Percentiles rank a stretch among this genome's conserved stretches.
Evolutionary conservation across 2,888 invertebrate genomes (phyloP).

Genomic region (Eurytoma adleriae): DNA sequence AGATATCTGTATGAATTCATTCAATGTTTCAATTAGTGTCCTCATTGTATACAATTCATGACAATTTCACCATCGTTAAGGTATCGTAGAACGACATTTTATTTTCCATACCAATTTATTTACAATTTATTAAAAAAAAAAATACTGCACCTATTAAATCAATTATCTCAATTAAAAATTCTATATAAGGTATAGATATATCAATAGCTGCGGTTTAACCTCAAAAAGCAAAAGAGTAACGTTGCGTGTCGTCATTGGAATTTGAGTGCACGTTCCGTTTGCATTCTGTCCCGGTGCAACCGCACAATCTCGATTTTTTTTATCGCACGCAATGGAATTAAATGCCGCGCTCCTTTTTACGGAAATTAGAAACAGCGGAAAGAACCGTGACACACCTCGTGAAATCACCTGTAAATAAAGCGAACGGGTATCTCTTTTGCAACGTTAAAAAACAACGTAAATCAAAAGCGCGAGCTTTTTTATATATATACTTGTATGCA

Average conservation of each 20-base stretch:
- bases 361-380: slow-evolving; percentile 32
- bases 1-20: no score
- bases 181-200: no score
- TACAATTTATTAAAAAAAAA: no score
- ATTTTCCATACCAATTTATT: no score
- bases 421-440: slow-evolving; percentile 5
- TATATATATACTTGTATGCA: neutral
- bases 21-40: no score
- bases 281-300: neutral
- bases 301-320: neutral
- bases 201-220: neutral
- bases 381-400: slow-evolving; percentile 2
- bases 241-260: slow-evolving; percentile 34
- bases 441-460: neutral
- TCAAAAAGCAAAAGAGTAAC: slow-evolving; percentile 5
- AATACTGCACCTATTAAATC: no score
- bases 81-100: no score
- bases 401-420: slow-evolving; percentile 11
- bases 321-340: slow-evolving; percentile 20
- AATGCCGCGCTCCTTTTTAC: slow-evolving; percentile 20
- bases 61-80: no score
- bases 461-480: neutral
- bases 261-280: slow-evolving; percentile 27
- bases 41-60: no score
- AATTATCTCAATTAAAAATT: no score